phyloP scores from a whole-genome alignment of 2,888 invertebrate genomes.

The Leptinotarsa tumamoca region DNA sequence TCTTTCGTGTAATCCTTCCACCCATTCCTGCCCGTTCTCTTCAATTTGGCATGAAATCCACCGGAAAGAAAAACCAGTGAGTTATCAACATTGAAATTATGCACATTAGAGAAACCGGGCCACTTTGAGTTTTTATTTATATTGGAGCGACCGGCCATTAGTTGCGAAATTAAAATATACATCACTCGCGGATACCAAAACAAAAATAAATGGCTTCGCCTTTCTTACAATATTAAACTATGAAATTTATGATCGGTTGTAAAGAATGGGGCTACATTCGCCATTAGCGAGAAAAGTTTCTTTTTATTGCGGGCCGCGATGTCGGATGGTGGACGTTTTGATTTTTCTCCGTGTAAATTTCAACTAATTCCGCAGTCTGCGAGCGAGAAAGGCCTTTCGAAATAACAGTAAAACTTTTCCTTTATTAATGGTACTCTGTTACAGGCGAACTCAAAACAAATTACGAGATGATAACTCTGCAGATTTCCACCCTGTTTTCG shows the following conservation, averaged over 20 bases:
- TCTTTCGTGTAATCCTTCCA: neutral
- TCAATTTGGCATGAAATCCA: constrained; percentile 4
- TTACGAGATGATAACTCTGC: neutral
- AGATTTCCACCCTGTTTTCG: too few relatives aligned
- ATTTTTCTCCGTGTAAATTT: constrained; percentile 52
- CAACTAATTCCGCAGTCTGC: constrained; percentile 35
- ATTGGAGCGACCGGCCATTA: constrained; percentile 63
- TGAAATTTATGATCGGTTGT: constrained; percentile 65
- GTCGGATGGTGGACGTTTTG: constrained; percentile 60
- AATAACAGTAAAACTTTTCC: neutral
- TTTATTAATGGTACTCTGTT: neutral
- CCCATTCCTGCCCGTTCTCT: neutral
- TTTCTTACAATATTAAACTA: constrained; percentile 64
- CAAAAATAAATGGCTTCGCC: constrained; percentile 64
- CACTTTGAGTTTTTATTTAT: constrained; percentile 62
- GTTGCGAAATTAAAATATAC: constrained; percentile 67
- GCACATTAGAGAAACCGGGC: constrained; percentile 46
- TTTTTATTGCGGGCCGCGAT: constrained; percentile 61
- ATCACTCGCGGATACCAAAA: constrained; percentile 63
- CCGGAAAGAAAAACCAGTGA: constrained; percentile 36
- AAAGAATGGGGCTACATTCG: constrained; percentile 62
- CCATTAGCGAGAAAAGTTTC: constrained; percentile 63
- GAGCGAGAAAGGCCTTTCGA: neutral
- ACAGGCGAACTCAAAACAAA: neutral
- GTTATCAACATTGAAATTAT: constrained; percentile 45